Evolutionary conservation across 1,140 invertebrate genomes (phyloP), one percentile per base, ranked within the genome.

Genomic region (Thaumatotibia leucotreta): DNA sequence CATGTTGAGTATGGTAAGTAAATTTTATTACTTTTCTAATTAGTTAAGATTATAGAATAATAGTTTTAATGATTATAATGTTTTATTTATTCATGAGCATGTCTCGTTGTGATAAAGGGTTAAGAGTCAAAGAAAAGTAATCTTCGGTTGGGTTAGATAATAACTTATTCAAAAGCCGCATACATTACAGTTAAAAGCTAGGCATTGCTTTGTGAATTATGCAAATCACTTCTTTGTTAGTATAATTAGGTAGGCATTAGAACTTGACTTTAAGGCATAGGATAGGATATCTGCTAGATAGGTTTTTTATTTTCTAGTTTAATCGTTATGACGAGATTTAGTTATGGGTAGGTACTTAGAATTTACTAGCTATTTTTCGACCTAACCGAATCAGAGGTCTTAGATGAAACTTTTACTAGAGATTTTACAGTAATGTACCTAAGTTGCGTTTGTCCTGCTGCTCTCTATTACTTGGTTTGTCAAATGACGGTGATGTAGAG

Each of bases 1-100:
- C 82, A 75, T 75, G 64, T 66, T 70, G 61, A 71, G 69, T 64
- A 67, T 73, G 83, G 84, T 88, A 67, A 88, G 84, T 63, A 1
- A n/a, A 14, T 14, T 1, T 58, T 58, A 29, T 58, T 29, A 14
- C 14, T 9, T 58, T 11, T 58, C 27, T 54, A 22, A 50, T 4
- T 22, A 20, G 50, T 29, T 14, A 14, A 27, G 23, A 14, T 14
- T 17, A 1, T 27, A 52, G 22, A 52, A 11, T 58, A 58, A n/a
- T n/a, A n/a, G n/a, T 29, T 22, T 24, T 11, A 31, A 58, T 29
- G 52, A 5, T 58, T 58, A 10, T n/a, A n/a, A n/a, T n/a, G n/a
- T n/a, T n/a, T n/a, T n/a, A n/a, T 58, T 27, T 58, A 58, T 58
- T 58, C 52, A 58, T 27, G 52, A 27, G n/a, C 23, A 27, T 20